A percentile compares a stretch with the other conserved stretches of the same genome.
Evolutionary conservation across 2,888 invertebrate species (phyloP).

Genomic region (Fabriciana adippe): DNA sequence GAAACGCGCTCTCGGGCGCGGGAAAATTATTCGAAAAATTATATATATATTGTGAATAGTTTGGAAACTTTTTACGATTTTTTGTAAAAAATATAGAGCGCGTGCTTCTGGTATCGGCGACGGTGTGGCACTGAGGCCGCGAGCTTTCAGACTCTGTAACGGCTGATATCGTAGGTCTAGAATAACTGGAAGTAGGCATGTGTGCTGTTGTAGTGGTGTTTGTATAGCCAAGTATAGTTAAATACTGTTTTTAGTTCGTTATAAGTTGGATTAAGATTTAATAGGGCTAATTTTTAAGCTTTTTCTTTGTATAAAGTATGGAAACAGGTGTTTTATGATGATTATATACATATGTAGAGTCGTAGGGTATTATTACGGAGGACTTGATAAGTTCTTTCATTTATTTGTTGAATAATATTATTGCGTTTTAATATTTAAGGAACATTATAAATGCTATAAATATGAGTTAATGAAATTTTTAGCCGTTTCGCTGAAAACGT

Average conservation of each 20-base stretch:
- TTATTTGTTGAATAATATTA: too few species aligned
- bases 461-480: too few species aligned
- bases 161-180: conserved; percentile 70
- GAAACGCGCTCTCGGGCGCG: conserved; percentile 25
- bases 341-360: too few species aligned
- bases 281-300: too few species aligned
- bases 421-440: too few species aligned
- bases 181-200: conserved; percentile 42
- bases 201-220: conserved; percentile 20
- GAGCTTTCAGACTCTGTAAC: conserved; percentile 65
- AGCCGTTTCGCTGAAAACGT: too few species aligned
- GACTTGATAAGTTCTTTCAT: too few species aligned
- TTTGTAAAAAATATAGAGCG: conserved; percentile 47
- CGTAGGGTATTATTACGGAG: too few species aligned
- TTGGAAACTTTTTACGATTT: conserved; percentile 47
- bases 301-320: too few species aligned
- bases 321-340: too few species aligned
- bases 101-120: conserved; percentile 67
- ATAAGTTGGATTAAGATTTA: neutral
- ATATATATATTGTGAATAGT: conserved; percentile 13
- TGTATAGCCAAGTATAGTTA: conserved; percentile 7
- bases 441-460: too few species aligned
- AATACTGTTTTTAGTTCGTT: neutral
- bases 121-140: conserved; percentile 65
- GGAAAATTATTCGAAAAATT: conserved; percentile 23